phyloP scores from a whole-genome alignment of 2,113 vertebrate species.

The Colossoma macropomum region DNA sequence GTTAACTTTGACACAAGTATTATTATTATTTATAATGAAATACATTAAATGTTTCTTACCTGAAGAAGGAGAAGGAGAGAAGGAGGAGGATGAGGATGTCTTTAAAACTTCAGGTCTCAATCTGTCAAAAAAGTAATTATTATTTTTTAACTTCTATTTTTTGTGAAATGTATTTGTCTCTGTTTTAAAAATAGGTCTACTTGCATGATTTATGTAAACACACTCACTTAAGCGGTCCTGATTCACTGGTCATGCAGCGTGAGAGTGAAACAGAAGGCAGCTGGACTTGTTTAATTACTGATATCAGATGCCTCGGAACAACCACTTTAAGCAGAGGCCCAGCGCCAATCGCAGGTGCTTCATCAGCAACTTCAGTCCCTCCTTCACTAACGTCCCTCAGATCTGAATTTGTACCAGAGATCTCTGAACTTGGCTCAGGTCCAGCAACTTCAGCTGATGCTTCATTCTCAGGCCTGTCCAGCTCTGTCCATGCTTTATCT shows the following conservation, averaged over 20 bases:
- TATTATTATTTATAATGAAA: too few relatives aligned
- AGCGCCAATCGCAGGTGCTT: background rate
- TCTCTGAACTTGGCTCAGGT: background rate
- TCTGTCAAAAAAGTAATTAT: slow-evolving; percentile 9
- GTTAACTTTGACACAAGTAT: too few relatives aligned
- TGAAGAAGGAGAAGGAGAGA: background rate
- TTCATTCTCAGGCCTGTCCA: background rate
- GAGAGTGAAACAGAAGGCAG: slow-evolving; percentile 39
- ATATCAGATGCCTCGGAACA: slow-evolving; percentile 41
- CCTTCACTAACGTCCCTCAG: background rate
- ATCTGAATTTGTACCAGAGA: background rate
- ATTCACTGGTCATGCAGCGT: slow-evolving; percentile 12
- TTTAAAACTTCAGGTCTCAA: background rate
- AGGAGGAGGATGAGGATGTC: background rate
- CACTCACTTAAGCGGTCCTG: slow-evolving; percentile 25
- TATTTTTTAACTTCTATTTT: background rate
- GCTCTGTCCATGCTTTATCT: background rate
- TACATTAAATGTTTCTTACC: slow-evolving; percentile 1
- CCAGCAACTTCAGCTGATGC: background rate
- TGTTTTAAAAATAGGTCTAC: background rate
- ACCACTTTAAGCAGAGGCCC: slow-evolving; percentile 49
- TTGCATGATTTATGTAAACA: background rate
- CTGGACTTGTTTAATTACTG: slow-evolving; percentile 43
- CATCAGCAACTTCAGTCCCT: background rate
- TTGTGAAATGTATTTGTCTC: background rate